Evolutionary conservation across 2,113 vertebrate species (phyloP).

Genomic region (Aplodontia rufa): DNA sequence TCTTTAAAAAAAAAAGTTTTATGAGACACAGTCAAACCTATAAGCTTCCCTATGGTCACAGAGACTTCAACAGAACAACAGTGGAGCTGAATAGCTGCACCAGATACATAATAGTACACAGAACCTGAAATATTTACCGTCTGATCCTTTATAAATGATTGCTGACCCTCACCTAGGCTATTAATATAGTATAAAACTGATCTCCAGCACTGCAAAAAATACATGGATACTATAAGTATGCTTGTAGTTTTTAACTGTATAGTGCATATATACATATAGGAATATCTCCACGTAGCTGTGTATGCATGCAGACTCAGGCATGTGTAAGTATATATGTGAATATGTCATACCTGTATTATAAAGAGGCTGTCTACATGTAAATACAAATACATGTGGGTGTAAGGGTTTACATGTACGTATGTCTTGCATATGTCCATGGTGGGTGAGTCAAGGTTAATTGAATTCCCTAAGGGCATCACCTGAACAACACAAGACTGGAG

Average conservation of each 20-base stretch:
- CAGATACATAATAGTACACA: not conserved
- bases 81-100: not conserved
- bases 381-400: not conserved
- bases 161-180: not conserved
- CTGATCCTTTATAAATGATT: not conserved
- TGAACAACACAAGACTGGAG: not conserved
- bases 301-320: not conserved
- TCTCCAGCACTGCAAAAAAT: not conserved
- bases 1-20: too few species aligned
- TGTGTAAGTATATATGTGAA: not conserved
- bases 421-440: accelerated
- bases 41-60: too few species aligned
- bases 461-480: not conserved
- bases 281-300: not conserved
- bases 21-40: not conserved
- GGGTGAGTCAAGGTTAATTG: not conserved
- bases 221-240: not conserved
- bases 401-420: not conserved
- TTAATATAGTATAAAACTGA: not conserved
- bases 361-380: not conserved
- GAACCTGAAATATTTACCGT: not conserved
- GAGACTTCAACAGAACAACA: not conserved
- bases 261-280: not conserved
- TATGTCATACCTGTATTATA: too few species aligned
- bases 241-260: not conserved